Evolutionary conservation across 2,113 vertebrate species (phyloP).

Genomic region (Trematocara zebra): DNA sequence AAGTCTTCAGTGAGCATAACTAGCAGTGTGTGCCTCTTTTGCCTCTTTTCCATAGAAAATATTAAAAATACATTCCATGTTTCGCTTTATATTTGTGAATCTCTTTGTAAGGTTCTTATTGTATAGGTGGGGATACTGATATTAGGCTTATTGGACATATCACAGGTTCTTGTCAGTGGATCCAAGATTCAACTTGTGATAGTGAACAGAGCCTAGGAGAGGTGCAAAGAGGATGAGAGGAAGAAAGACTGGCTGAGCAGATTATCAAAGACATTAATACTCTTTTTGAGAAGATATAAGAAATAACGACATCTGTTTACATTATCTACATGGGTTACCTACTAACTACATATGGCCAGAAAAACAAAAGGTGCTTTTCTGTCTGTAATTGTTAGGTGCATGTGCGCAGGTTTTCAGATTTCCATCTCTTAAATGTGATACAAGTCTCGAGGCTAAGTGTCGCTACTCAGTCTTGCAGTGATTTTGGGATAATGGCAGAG

Average conservation of each 20-base stretch:
- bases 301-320: background rate
- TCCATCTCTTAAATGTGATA: background rate
- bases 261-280: background rate
- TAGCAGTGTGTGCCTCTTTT: background rate
- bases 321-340: background rate
- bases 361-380: background rate
- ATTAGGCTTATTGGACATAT: constrained; percentile 17
- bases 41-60: background rate
- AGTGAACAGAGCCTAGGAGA: constrained; percentile 13
- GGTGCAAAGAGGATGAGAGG: background rate
- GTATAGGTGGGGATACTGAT: constrained; percentile 28
- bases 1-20: background rate
- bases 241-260: background rate
- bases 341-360: background rate
- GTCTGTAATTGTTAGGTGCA: background rate
- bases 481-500: background rate
- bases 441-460: background rate
- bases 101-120: constrained; percentile 25
- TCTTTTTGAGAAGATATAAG: background rate
- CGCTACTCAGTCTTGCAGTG: background rate
- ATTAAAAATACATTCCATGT: background rate
- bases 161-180: constrained; percentile 14
- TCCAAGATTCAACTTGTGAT: constrained; percentile 5
- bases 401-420: background rate
- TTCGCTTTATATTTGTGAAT: background rate